Conservation (phyloP, 2,113 vertebrate species). For the Dromiciops gliroides region DNA sequence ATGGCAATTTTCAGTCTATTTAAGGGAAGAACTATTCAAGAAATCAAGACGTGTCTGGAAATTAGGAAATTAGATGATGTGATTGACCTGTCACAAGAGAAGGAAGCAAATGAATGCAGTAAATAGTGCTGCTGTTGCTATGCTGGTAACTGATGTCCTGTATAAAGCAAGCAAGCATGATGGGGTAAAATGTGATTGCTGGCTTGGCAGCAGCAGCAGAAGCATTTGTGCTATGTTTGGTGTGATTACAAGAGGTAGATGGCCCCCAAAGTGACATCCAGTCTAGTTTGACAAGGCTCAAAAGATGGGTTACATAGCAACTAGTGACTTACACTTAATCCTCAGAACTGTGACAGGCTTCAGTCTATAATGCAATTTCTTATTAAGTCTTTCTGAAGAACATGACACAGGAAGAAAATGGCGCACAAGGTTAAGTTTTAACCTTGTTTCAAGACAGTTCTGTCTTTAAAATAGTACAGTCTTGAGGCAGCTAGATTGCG, state of each 20-base stretch:
- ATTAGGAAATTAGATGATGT: neutral
- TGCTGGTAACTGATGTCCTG: neutral
- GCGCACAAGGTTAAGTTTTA: neutral
- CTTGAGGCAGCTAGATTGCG: too few species aligned
- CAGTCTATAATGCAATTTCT: neutral
- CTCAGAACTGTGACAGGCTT: conserved; percentile 67
- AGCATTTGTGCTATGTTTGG: conserved; percentile 13
- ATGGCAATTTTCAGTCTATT: neutral
- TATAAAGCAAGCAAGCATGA: neutral
- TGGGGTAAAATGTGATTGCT: neutral
- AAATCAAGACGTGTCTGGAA: neutral
- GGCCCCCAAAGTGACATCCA: neutral
- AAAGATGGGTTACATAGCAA: conserved; percentile 65
- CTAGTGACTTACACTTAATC: conserved; percentile 45
- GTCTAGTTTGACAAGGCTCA: conserved; percentile 29
- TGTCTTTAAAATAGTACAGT: neutral
- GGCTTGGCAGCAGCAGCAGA: conserved; percentile 52
- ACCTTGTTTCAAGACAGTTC: neutral
- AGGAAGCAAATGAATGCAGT: neutral
- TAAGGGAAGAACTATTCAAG: neutral
- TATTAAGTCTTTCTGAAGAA: conserved; percentile 14
- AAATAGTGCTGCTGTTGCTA: too few species aligned
- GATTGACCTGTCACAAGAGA: neutral
- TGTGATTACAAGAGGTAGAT: neutral
- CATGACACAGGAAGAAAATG: conserved; percentile 20